Base-by-base conservation (phyloP, 2,888 invertebrate species). In the Campaea margaritaria region DNA sequence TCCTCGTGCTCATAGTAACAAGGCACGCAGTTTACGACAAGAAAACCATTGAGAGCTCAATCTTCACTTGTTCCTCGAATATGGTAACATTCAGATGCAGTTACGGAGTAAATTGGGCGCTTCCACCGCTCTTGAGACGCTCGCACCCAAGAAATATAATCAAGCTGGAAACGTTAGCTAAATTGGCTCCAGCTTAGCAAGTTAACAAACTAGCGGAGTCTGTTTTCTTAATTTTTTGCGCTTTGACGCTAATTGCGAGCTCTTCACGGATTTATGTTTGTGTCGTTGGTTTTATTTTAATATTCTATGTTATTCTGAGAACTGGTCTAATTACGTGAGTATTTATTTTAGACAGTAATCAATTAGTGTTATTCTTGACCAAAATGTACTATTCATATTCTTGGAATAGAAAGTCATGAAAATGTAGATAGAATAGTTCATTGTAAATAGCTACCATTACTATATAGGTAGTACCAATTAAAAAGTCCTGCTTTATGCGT, bases 21-120 rank as follows among this genome's bases (percentile, higher is more conserved):
- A 85, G 85, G 81, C 78, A 82, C 76, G 78, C 84, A 79, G 80
- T 89, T 89, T 88, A 89, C 84, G 87, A 83, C 78, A 75, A 72
- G 80, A 71, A 72, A 77, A 76, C 83, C 82, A 80, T 86, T 87
- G 81, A 76, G 80, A 83, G 80, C 85, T 87, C 91, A 91, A 91
- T 91, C 91, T 89, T 76, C 85, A 85, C 83, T 86, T 88, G 87
- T 83, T 84, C 78, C 84, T 73, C 77, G 82, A 81, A 83, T 89
- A 88, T 85, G 86, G 84, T 85, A 85, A 81, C 88, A 87, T 91
- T 87, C 79, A 80, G 86, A 79, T 89, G 89, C 89, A 87, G 87
- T 89, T 85, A 89, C 87, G 69, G 81, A 69, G 78, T 81, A 86
- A 89, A 90, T 90, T 90, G 88, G 88, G 80, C 80, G 82, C 80